Evolutionary conservation across 2,113 vertebrate species (phyloP), one percentile per base, ranked within the genome.

Genomic region (Semicossyphus pulcher): DNA sequence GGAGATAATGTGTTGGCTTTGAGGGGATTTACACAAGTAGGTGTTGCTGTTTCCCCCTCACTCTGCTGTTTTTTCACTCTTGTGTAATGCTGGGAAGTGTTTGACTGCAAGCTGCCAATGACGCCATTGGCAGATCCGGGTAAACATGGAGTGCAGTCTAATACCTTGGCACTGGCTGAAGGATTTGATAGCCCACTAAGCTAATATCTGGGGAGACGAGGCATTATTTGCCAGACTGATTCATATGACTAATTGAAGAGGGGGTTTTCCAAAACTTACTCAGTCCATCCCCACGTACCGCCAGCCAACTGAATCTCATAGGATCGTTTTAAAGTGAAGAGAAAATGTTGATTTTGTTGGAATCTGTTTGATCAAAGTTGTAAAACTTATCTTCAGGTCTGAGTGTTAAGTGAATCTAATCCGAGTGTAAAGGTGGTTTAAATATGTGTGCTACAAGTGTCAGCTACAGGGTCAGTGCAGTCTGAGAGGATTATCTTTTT

Each of bases 11-110:
- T 67, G 57, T 63, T 25, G 64, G 63, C 81, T 89, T 84, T 84
- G 58, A 85, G 45, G 32, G 85, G 84, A 77, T 90, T 89, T 86
- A 57, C 53, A 81, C 58, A 77, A 85, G 81, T 76, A 65, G 81
- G 76, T 83, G 66, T 77, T 71, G 42, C 37, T 58, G 51, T 44
- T 56, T 67, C 42, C 73, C 25, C 36, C 18, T 31, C 31, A 20
- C 60, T 15, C 20, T 34, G 68, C 39, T 67, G 58, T 53, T 26
- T 47, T 80, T 64, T 72, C 37, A 14, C 67, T 34, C 57, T 56
- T 52, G 53, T 75, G 37, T 66, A 44, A 44, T 44, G 32, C 37
- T 54, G 39, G 56, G 65, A 65, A 37, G 51, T 15, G 28, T 72
- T 39, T 31, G 71, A 52, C 45, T 61, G 36, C 7, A 20, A 72